Base-by-base conservation (phyloP, 2,113 vertebrate genomes). In the Heterotis niloticus region DNA sequence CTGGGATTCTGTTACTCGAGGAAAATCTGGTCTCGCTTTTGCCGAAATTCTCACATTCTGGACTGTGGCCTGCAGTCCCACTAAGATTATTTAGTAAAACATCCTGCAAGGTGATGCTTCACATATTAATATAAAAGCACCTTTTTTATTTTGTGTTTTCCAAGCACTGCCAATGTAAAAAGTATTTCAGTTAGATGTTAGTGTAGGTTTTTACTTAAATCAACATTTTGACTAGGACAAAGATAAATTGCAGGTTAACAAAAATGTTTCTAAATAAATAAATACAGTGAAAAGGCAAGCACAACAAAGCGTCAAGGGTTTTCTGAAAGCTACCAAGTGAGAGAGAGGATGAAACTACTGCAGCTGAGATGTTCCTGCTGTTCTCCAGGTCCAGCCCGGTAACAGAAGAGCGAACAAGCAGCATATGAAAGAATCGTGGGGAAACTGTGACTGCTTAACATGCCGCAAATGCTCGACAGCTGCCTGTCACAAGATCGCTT, bases 21-120 rank as follows among this genome's bases (percentile, higher is more conserved):
- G 69, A 54, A n/a, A 52, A 52, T 23, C 20, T 51, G 52, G 57
- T 74, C 71, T 59, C n/a, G 26, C 52, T 74, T 74, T 17, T 57
- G 7, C 28, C 23, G 52, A 74, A 57, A 59, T 74, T 72, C 71
- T 74, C 23, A 12, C n/a, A 17, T 54, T 74, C 71, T 74, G 52
- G 23, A 74, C 17, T 75, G 81, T 83, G 72, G 77, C 76, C 59
- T 62, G 73, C 66, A 88, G 85, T 88, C 83, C 84, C 84, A 79
- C 77, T 82, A 82, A 80, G 69, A 76, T 83, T 87, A 82, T 85
- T 90, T 90, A 90, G 88, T 89, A 90, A 90, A 87, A 90, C 89
- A 89, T 88, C 85, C 84, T 85, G 83, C 81, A 88, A 89, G 86
- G 87, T 87, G 81, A 84, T 44, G 34, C 34, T 44, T 44, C 34